Conservation (phyloP, 2,113 vertebrate species). For the Terrapene triunguis region DNA sequence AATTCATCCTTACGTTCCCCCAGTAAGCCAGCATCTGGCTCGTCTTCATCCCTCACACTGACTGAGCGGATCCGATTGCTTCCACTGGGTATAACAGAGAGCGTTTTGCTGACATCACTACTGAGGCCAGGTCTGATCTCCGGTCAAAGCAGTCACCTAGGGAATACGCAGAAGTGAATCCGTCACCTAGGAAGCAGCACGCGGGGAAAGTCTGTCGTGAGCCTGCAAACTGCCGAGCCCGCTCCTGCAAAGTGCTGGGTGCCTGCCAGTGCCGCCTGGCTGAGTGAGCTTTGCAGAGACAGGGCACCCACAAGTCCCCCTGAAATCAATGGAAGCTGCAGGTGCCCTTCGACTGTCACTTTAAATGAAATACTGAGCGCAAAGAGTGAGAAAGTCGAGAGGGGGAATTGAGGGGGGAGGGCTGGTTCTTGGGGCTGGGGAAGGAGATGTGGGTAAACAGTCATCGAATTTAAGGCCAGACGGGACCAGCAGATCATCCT, state of each 20-base stretch:
- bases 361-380: background rate
- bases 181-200: background rate
- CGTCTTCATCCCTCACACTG: constrained; percentile 48
- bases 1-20: constrained; percentile 41
- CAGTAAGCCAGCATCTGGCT: constrained; percentile 61
- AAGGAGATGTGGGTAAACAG: background rate
- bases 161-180: background rate
- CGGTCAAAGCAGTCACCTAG: background rate
- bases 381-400: background rate
- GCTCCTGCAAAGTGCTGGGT: background rate
- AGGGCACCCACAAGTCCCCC: background rate
- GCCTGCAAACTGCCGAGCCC: background rate
- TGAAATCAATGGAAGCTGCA: background rate
- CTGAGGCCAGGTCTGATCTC: background rate
- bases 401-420: background rate
- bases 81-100: background rate
- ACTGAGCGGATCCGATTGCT: constrained; percentile 36
- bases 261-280: background rate
- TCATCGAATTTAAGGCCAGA: background rate
- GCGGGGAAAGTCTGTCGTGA: background rate
- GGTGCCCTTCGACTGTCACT: background rate
- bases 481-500: background rate
- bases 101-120: constrained; percentile 10
- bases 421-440: background rate
- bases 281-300: background rate